Evolutionary conservation across 2,888 invertebrate genomes (phyloP).

Genomic region (Limnephilus marmoratus): DNA sequence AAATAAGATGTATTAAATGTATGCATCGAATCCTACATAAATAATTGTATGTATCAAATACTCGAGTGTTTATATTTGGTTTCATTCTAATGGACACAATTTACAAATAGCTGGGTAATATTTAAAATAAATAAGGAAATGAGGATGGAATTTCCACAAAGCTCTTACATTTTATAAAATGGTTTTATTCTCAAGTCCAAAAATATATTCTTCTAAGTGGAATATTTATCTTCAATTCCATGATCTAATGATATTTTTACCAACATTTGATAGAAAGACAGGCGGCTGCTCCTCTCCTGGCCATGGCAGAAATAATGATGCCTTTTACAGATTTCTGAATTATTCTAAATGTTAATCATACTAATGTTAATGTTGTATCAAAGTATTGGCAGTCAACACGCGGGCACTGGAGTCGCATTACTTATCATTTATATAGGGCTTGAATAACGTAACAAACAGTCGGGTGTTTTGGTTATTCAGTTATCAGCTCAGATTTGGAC

Average conservation of each 20-base stretch:
- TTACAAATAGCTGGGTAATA: not conserved
- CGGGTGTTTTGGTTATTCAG: not conserved
- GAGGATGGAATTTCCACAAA: not conserved
- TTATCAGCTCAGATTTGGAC: not conserved
- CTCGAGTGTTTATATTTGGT: not conserved
- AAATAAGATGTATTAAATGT: not conserved
- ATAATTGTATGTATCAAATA: not conserved
- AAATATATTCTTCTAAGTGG: not conserved
- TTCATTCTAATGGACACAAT: not conserved
- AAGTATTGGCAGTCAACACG: not conserved
- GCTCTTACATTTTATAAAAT: conserved; percentile 13
- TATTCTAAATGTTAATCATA: too few species aligned
- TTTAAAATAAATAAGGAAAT: not conserved
- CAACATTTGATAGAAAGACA: not conserved
- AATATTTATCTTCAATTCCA: not conserved
- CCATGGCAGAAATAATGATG: not conserved
- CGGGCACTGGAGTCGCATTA: not conserved
- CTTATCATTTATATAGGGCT: not conserved
- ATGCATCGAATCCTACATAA: not conserved
- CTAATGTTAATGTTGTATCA: not conserved
- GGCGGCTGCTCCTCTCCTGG: not conserved
- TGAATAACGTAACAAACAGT: not conserved
- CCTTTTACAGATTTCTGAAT: not conserved
- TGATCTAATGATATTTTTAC: not conserved
- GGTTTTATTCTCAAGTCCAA: conserved; percentile 4